Percentiles rank a stretch among this genome's conserved stretches.
Evolutionary conservation across 2,797 vertebrate species (phyloP).

Genomic region (Enoplosus armatus): DNA sequence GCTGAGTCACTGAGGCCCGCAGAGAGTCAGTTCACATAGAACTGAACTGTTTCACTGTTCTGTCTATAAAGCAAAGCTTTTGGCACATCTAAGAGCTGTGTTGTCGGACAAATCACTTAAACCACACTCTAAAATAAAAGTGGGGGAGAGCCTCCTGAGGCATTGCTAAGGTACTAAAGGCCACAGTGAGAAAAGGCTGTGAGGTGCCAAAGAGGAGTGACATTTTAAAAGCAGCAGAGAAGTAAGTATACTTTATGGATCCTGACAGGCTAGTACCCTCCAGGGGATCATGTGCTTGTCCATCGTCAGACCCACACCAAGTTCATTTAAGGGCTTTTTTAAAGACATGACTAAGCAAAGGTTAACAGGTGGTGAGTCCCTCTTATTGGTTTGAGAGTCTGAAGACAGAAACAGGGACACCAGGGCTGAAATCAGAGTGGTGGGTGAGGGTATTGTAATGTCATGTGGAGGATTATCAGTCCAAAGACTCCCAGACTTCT

Average conservation of each 20-base stretch:
- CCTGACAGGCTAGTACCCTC: slow-evolving; percentile 36
- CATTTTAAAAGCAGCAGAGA: slow-evolving; percentile 61
- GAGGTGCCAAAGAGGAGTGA: slow-evolving; percentile 60
- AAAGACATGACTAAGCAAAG: slow-evolving; percentile 21
- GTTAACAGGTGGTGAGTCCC: slow-evolving; percentile 31
- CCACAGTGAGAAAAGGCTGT: slow-evolving; percentile 69
- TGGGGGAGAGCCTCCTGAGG: slow-evolving; percentile 50
- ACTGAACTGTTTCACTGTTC: slow-evolving; percentile 46
- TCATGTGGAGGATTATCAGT: slow-evolving; percentile 74
- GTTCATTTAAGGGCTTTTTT: slow-evolving; percentile 36
- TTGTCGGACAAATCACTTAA: slow-evolving; percentile 76
- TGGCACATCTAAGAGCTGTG: slow-evolving; percentile 76
- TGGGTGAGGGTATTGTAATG: slow-evolving; percentile 55
- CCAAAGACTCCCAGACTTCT: slow-evolving; percentile 61
- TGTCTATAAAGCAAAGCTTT: slow-evolving; percentile 76
- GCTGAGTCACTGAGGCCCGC: slow-evolving; percentile 63
- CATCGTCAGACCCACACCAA: slow-evolving; percentile 23
- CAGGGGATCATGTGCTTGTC: slow-evolving; percentile 34
- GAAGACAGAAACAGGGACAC: slow-evolving; percentile 35
- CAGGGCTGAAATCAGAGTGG: slow-evolving; percentile 42
- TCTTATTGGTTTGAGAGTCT: slow-evolving; percentile 20
- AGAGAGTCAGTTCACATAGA: slow-evolving; percentile 56
- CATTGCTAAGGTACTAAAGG: slow-evolving; percentile 45
- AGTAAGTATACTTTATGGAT: slow-evolving; percentile 59
- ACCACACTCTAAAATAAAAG: slow-evolving; percentile 51